Base-by-base conservation (phyloP, 2,113 vertebrate genomes). In the Cichladusa arquata region DNA sequence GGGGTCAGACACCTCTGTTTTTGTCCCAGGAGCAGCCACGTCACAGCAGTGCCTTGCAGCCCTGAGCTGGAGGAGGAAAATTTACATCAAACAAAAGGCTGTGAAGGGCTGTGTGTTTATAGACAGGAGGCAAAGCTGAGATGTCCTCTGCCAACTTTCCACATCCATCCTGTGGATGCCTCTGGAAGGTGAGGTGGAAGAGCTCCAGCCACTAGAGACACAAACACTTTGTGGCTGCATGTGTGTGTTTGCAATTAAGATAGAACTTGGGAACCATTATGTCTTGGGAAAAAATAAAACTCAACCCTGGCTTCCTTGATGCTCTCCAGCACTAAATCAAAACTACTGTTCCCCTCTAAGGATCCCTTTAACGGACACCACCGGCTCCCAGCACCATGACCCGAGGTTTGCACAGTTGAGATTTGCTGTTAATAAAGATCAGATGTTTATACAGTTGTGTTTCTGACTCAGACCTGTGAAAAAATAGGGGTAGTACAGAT, bases 381-480 rank as follows among this genome's bases (percentile, higher is more conserved):
- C 95, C 38, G 33, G 74, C 92, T 96, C 96, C 93, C 34, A 14
- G 92, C 66, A 14, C 60, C 88, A 40, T n/a, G 51, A 95, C 80
- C 95, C 84, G 91, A 91, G 61, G 94, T 95, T 90, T 66, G 96
- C 88, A 86, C 66, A 88, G 91, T 94, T 92, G 83, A 90, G 95
- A 84, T 96, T 86, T 94, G 72, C 92, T 83, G 94, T 71, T 88
- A 96, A 97, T 91, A 91, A 93, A 94, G 84, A 97, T 97, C 93
- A 97, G 90, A 96, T 97, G 95, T 97, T 97, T 71, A 70, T 86
- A 81, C 82, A 92, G 92, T 82, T 53, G 79, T 57, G 86, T 95
- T 94, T 97, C 95, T 97, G 97, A 97, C 88, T 96, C 97, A 96
- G 86, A 72, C 66, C 76, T 82, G 96, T 40, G 62, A 97, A 87